Evolutionary conservation across 1,140 invertebrate species (phyloP), one percentile per base, ranked within the genome.

Genomic region (Eufriesea mexicana): DNA sequence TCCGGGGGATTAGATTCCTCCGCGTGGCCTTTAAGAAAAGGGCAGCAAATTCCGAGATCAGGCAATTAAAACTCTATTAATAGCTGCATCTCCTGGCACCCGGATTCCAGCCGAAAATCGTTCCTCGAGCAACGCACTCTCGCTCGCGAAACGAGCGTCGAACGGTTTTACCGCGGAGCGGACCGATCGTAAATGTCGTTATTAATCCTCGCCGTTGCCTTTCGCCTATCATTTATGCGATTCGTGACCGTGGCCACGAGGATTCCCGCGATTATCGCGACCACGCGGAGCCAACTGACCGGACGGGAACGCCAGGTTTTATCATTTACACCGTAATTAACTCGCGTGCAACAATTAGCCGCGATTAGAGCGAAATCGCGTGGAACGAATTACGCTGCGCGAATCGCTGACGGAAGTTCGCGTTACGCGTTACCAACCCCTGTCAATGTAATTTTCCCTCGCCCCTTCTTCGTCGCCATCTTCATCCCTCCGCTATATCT

Each of bases 251-350:
- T 8, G 18, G n/a, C 57, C 59, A 62, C 78, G 62, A 42, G 23
- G 57, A 83, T 88, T 89, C 80, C 85, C 49, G 85, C 68, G 70
- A 83, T 74, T 86, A 90, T 91, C 86, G 87, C 90, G 86, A 84
- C 87, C 77, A 66, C 82, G 54, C 59, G 77, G 74, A 84, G 84
- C 83, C 67, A 61, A 42, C 20, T n/a, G 72, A 18, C 14, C 71
- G 55, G 85, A 71, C 64, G 85, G 20, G n/a, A 76, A 79, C 84
- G 79, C 84, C 75, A 86, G 49, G 82, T 85, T 90, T 91, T 90
- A 90, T 91, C 91, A 89, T 90, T 90, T 89, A 84, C 88, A 86
- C 80, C 80, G 86, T 90, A 92, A 92, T 91, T 90, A 92, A 89
- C 79, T 79, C 83, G 57, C 83, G 77, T 73, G 64, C 64, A 61